Percentiles rank a stretch among this genome's conserved stretches.
Conservation (phyloP, 2,888 invertebrate species). For the Perizoma flavofasciatum region DNA sequence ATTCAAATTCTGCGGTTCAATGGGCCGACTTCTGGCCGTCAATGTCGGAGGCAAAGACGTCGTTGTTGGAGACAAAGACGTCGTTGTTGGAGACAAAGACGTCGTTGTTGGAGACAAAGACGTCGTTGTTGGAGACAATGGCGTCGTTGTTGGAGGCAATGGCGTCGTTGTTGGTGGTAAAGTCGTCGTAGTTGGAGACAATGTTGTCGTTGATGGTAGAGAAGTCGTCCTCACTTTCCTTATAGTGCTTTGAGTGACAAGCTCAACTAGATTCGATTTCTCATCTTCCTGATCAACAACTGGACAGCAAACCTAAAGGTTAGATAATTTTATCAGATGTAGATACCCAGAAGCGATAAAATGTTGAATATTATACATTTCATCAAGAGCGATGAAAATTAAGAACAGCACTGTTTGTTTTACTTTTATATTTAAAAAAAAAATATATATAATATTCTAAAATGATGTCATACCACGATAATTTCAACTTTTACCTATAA, state of each 20-base stretch:
- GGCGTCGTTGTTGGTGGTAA: constrained; percentile 4
- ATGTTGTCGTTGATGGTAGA: no score
- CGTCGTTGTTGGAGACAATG: constrained; percentile 9
- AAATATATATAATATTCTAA: no score
- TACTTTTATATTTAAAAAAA: no score
- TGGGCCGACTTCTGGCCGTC: constrained; percentile 28
- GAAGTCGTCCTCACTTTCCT: neutral
- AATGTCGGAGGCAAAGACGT: constrained; percentile 8
- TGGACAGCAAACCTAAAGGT: constrained; percentile 23
- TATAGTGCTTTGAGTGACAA: neutral
- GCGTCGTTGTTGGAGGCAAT: constrained; percentile 2
- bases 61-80: constrained; percentile 20
- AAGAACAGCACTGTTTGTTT: no score
- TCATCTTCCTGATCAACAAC: constrained; percentile 1
- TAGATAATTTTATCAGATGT: no score
- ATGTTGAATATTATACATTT: no score
- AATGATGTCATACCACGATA: no score
- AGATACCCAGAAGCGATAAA: no score
- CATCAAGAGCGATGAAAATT: no score
- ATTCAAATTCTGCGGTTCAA: neutral
- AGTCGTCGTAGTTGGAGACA: neutral
- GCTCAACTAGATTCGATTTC: constrained; percentile 2
- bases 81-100: constrained; percentile 15
- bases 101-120: constrained; percentile 13
- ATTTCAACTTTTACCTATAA: no score